Base-by-base conservation (phyloP, 2,113 vertebrate species). In the Nesoenas mayeri region DNA sequence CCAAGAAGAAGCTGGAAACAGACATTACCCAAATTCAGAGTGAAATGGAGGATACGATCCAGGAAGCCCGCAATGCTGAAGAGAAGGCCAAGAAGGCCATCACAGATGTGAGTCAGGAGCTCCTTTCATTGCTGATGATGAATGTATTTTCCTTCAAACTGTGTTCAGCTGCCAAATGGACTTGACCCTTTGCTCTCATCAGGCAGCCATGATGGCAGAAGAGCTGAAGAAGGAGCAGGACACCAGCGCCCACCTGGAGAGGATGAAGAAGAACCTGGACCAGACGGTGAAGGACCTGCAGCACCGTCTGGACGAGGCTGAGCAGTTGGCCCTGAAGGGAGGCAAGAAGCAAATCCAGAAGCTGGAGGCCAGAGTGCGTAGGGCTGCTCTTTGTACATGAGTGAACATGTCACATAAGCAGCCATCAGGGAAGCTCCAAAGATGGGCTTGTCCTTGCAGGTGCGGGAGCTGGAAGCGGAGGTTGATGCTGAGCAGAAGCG, bases 211-310 rank as follows among this genome's bases (percentile, higher is more conserved):
- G 98, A 99, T 99, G 99, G 99, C 99, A 0, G 99, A 99, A 94
- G 99, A 99, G 96, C 97, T 99, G 58, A 99, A 99, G 97, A 99
- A 99, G 96, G 99, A 99, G 79, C 99, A 99, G 91, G 99, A 99
- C 96, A 99, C 99, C 72, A 98, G 98, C 0, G 98, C 99, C 53
- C 99, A 99, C 74, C 94, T 98, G 84, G 97, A 98, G 95, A 96
- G 98, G 54, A 98, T 98, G 98, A 98, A 98, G 36, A 36, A 36
- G 36, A 36, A 36, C 36, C 36, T 36, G 36, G 36, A 36, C 36
- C 36, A 36, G 36, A 36, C 36, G 36, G 36, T 36, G 36, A 36
- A 36, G 36, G 36, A 36, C 36, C 36, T 36, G 36, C 36, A 98
- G 96, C 97, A 78, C 10, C 98, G 98, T 20, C 97, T 98, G 85